Evolutionary conservation across 2,113 vertebrate species (phyloP), one percentile per base, ranked within the genome.

Genomic region (Cacatua alba): DNA sequence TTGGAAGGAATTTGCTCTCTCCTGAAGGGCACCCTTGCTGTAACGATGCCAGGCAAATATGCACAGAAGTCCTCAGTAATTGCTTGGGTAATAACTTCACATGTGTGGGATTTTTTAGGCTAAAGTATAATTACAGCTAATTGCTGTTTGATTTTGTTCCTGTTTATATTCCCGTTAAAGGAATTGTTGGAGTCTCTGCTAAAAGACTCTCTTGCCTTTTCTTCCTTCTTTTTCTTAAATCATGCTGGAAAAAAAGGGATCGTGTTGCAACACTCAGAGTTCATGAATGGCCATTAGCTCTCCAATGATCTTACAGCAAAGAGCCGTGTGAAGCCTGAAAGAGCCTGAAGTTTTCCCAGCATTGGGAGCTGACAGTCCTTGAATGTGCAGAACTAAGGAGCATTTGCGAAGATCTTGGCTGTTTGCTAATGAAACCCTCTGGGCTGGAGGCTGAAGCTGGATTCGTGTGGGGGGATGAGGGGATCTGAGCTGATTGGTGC

Each of bases 121-220:
- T 86, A 37, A 94, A 92, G 41, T 76, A 37, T 88, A 90, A 95
- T 95, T 95, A 51, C 78, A 65, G 59, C 87, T 93, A 82, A 82
- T 83, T 88, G 75, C 82, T 86, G 49, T 63, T 96, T 92, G 93
- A 95, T 91, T 96, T 90, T 29, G 24, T 86, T 87, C 69, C 84
- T 79, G 86, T 82, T 92, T 82, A 69, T 86, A 39, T 4, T 67
- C 49, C 59, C 79, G 28, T 52, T 80, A 72, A 65, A 90, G n/a
- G 75, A 80, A 81, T 51, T 63, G 71, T 63, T 88, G 74, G 85
- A 82, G 23, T 33, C 91, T 92, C 80, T 84, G 44, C 70, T 85
- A 52, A 85, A 87, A 92, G 52, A 39, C 52, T 80, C 86, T 48
- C 14, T 41, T 83, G 19, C 26, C 26, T 49, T 31, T 29, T 57